Evolutionary conservation across 1,140 invertebrate genomes (phyloP).

Genomic region (Batillaria attramentaria): DNA sequence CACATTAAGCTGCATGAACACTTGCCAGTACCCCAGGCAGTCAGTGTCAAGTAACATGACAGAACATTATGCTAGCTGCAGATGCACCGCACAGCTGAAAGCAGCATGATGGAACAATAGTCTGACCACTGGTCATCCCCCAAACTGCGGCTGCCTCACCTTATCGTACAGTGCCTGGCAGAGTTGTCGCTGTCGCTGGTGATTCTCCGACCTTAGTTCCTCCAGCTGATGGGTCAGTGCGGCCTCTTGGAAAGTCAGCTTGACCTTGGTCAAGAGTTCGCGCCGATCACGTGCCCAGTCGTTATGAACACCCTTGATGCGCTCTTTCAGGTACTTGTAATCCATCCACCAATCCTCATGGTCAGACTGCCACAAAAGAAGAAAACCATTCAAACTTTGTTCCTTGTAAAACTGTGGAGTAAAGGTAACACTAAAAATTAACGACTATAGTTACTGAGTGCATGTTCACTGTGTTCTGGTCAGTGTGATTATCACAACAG

Average conservation of each 20-base stretch:
- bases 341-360: slow-evolving; percentile 68
- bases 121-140: too few species aligned
- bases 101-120: too few species aligned
- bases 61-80: too few species aligned
- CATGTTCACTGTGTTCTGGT: neutral
- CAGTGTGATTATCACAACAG: neutral
- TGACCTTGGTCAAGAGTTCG: slow-evolving; percentile 64
- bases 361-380: slow-evolving; percentile 48
- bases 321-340: slow-evolving; percentile 63
- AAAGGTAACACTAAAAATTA: too few species aligned
- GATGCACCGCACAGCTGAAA: too few species aligned
- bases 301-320: slow-evolving; percentile 55
- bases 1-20: too few species aligned
- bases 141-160: too few species aligned
- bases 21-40: too few species aligned
- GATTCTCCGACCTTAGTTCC: slow-evolving; percentile 55
- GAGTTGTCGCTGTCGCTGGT: slow-evolving; percentile 59
- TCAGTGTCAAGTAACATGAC: too few species aligned
- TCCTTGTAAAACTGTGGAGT: neutral
- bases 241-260: slow-evolving; percentile 61
- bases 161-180: slow-evolving; percentile 64
- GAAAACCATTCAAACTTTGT: neutral
- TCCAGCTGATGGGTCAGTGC: slow-evolving; percentile 59
- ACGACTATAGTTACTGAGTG: too few species aligned
- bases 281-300: slow-evolving; percentile 62